Evolutionary conservation across 1,140 invertebrate species (phyloP), one percentile per base, ranked within the genome.

Genomic region (Cryptotermes secundus): DNA sequence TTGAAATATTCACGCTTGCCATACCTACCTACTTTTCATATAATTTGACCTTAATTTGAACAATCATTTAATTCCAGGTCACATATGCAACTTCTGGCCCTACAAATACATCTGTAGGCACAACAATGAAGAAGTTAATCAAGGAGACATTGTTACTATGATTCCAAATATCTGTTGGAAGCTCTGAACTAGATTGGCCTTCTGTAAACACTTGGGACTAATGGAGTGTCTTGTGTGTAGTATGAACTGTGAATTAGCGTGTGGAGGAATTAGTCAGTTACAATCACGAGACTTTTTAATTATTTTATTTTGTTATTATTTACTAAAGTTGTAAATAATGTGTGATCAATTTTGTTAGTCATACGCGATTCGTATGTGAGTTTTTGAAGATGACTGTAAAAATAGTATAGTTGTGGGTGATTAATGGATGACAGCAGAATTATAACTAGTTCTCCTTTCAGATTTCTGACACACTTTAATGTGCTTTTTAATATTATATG

Each of bases 71-170:
- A 14, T 88, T 88, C 83, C 85, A 90, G 90, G 91, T 96, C 79
- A 94, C 95, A 83, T 96, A 95, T 89, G 94, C 94, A 36, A 93
- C 95, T 42, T 92, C 94, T 34, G 94, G 95, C 53, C 93, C 95
- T 42, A 91, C 93, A 31, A 92, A 91, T 82, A 92, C 93, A 1
- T 96, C 95, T 3, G 95, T 97, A 86, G 94, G 95, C 38, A 96
- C 95, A 86, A 96, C 96, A 1, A 94, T 98, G 92, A 96, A 96
- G 87, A 97, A 97, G 89, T 92, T 98, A 49, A 94, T 98, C 49
- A 95, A 95, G 88, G 97, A 97, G 88, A 97, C 96, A n/a, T 90
- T 97, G 36, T 92, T 94, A 65, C 93, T 94, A 89, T 95, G 92
- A 94, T 34, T 31, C 16, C n/a, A 72, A 79, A 31, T 31, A 4